Evolutionary conservation across 2,113 vertebrate species (phyloP), one percentile per base, ranked within the genome.

Genomic region (Girardinichthys multiradiatus): DNA sequence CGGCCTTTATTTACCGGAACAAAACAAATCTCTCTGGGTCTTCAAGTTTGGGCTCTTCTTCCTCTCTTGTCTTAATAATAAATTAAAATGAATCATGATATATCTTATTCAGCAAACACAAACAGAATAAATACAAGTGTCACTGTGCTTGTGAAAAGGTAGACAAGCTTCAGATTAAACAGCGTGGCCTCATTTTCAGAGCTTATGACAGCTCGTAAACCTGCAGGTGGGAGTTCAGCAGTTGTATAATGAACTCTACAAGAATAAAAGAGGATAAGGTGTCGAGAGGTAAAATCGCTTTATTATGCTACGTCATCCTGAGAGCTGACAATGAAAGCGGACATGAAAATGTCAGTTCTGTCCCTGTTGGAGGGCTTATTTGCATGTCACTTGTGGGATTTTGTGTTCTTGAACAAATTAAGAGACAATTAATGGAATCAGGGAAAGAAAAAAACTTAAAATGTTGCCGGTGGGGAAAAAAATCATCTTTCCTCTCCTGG

Each of bases 161-260:
- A 63, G 39, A 17, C 11, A 0, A 63, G 12, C 35, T 31, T 78
- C 74, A 77, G 48, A 59, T 59, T 57, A 73, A 76, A 70, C 70
- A 48, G 24, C 30, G 10, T 57, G 76, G 51, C 72, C 79, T 86
- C 74, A 14, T 78, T 84, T 57, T 51, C 15, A 51, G 48, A 57
- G 75, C 67, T 57, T 68, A 68, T 79, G 81, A 79, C 68, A 74
- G 75, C 70, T 76, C n/a, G 26, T 10, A 42, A 45, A 79, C 57
- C 37, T 33, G 57, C 69, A 10, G 68, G 63, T 61, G 61, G 45
- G 68, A 64, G 63, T 19, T 12, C 70, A 24, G 61, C 15, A 0
- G 60, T 83, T 79, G 39, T 48, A 54, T 77, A 73, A 79, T 77
- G 68, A 79, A 62, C 51, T 57, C 64, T 62, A n/a, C 60, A 60